Evolutionary conservation across 1,140 invertebrate genomes (phyloP).

Genomic region (Drosophila lacertosa): DNA sequence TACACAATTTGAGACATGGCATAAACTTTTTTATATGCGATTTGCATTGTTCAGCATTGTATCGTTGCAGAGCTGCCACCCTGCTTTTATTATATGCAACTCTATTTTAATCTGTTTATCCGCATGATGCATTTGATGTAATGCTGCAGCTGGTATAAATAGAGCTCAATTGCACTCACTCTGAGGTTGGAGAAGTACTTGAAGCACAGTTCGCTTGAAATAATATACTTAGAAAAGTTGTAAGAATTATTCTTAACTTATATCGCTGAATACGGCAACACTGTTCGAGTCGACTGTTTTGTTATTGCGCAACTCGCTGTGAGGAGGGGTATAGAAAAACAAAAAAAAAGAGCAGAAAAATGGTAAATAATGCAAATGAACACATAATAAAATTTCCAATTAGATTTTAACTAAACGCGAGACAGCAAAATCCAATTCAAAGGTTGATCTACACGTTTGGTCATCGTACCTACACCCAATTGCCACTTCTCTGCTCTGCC

Average conservation of each 20-base stretch:
- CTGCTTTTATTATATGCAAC: constrained; percentile 11
- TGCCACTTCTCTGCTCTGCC: constrained; percentile 44
- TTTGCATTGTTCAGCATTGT: constrained; percentile 42
- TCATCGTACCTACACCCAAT: constrained; percentile 64
- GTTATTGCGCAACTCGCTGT: constrained; percentile 49
- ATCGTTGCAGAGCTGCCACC: constrained; percentile 26
- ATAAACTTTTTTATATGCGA: constrained; percentile 19
- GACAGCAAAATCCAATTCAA: constrained; percentile 75
- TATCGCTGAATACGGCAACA: constrained; percentile 29
- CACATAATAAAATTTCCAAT: constrained; percentile 44
- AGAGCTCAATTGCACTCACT: constrained; percentile 5
- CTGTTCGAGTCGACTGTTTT: constrained; percentile 14
- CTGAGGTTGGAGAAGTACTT: not conserved
- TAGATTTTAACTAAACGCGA: constrained; percentile 23
- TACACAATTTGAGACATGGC: not conserved
- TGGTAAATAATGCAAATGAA: constrained; percentile 61
- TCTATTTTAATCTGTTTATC: constrained; percentile 10
- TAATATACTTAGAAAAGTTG: not conserved
- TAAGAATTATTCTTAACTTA: constrained; percentile 5
- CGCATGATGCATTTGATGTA: constrained; percentile 18
- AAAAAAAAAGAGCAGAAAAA: constrained; percentile 40
- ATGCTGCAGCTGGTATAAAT: constrained; percentile 6
- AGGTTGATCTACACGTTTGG: constrained; percentile 75
- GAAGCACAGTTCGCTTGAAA: not conserved
- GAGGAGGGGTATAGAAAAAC: not conserved